Evolutionary conservation across 2,888 invertebrate species (phyloP), one percentile per base, ranked within the genome.

Genomic region (Callimorpha dominula): DNA sequence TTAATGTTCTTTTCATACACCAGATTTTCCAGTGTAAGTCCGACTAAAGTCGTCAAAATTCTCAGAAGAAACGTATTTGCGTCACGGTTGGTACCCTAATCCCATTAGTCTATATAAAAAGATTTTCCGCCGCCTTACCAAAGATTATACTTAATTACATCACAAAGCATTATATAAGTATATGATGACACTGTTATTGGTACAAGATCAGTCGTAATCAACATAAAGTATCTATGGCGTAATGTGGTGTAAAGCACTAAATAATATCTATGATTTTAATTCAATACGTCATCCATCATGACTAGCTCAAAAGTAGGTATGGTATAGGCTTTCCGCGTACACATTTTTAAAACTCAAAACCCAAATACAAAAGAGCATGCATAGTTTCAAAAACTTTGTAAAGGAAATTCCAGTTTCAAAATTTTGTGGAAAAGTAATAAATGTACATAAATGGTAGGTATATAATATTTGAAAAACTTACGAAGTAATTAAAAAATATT

Each of bases 151-250:
- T n/a, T 11, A 57, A 49, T 65, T 49, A 65, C 8, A 46, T 65
- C 62, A 68, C 73, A 72, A 46, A 52, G 71, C 65, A 68, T 71
- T 72, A 62, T 64, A 3, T 62, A 72, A 66, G 68, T 57, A 62
- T 50, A 54, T 42, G 14, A 50, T 65, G 50, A 66, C 54, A 12
- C 40, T 31, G 46, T 81, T 81, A 79, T 70, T 9, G n/a, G 75
- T 66, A 67, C 11, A 0, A 70, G 14, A 49, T 15, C n/a, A 73
- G 62, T 81, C 69, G 77, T 72, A 15, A 46, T 43, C 67, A 77
- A 70, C 14, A 43, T 62, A 8, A 20, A 15, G 20, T 17, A n/a
- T n/a, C n/a, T n/a, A n/a, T 65, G 52, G 40, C 63, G 77, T 57
- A 67, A 73, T 72, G 50, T 79, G 43, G 43, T 64, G 63, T 68